Evolutionary conservation across 2,113 vertebrate genomes (phyloP), one percentile per base, ranked within the genome.

Genomic region (Syngnathus scovelli): DNA sequence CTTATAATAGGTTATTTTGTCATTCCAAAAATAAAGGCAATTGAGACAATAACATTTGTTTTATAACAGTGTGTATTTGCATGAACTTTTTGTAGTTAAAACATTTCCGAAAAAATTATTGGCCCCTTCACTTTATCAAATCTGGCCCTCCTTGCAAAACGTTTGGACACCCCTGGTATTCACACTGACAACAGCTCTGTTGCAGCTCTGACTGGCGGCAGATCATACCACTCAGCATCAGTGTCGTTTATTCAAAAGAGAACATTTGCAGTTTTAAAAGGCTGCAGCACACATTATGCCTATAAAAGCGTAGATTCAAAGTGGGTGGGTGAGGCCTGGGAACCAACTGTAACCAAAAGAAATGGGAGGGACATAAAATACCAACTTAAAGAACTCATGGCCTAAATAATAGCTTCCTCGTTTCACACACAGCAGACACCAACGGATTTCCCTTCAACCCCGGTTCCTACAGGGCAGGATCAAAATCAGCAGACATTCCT

Each of bases 351-450:
- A 67, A 54, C 69, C 72, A 76, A 74, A 74, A 77, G 69, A 81
- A 77, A 81, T 1, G 18, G 6, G 62, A 71, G 64, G 64, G 60
- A 63, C 67, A 49, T 65, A 64, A 70, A 77, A 76, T 56, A 74
- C 79, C 70, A 80, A 77, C 79, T 72, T 71, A 69, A 78, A 76
- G 78, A 75, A 75, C 55, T 55, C 64, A 59, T 33, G 70, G 68
- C 76, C 48, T n/a, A 49, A 49, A 19, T 49, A 49, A 19, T 63
- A 52, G 69, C 39, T 66, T 71, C 69, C 58, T 75, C 63, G 56
- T 66, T 74, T 68, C 27, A 1, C 68, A 69, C 64, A 69, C 52
- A 72, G 71, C 58, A 82, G 83, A 88, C 84, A 75, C 65, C 70
- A 62, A 67, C 76, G 63, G 66, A 74, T 63, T 55, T 58, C 55